A percentile compares a stretch with the other conserved stretches of the same genome.
phyloP scores from a whole-genome alignment of 2,797 vertebrate genomes.

The Pelobates cultripes region DNA sequence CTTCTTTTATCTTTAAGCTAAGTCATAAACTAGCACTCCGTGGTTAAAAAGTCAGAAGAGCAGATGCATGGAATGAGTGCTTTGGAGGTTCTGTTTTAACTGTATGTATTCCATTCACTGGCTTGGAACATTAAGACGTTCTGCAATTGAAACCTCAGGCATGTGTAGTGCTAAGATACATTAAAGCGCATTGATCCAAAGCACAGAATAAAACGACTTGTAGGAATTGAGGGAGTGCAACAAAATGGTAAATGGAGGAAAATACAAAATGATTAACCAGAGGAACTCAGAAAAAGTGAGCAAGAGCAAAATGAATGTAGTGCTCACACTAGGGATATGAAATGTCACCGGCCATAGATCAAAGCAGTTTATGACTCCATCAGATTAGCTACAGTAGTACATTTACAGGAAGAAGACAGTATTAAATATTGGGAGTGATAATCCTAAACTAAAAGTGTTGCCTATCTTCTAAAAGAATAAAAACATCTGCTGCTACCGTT shows the following conservation, averaged over 20 bases:
- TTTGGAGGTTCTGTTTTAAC: conserved; percentile 66
- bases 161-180: background rate
- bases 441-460: conserved; percentile 1
- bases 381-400: background rate
- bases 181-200: background rate
- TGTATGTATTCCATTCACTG: conserved; percentile 19
- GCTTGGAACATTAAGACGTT: conserved; percentile 14
- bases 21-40: conserved; percentile 81
- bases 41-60: conserved; percentile 81
- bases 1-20: conserved; percentile 81
- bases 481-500: background rate
- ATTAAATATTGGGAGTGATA: background rate
- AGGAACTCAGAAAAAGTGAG: background rate
- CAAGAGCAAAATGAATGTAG: background rate
- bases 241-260: background rate
- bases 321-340: background rate
- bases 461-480: background rate
- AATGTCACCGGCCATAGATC: background rate
- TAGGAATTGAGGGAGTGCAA: background rate
- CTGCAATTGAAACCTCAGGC: background rate
- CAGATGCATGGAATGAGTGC: conserved; percentile 71
- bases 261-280: background rate
- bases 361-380: background rate
- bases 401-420: background rate
- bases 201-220: background rate